These are phyloP conservation scores for Augochlora pura DNA, from an alignment of 1,140 invertebrate species.

Conservation along the genomic window DNA sequence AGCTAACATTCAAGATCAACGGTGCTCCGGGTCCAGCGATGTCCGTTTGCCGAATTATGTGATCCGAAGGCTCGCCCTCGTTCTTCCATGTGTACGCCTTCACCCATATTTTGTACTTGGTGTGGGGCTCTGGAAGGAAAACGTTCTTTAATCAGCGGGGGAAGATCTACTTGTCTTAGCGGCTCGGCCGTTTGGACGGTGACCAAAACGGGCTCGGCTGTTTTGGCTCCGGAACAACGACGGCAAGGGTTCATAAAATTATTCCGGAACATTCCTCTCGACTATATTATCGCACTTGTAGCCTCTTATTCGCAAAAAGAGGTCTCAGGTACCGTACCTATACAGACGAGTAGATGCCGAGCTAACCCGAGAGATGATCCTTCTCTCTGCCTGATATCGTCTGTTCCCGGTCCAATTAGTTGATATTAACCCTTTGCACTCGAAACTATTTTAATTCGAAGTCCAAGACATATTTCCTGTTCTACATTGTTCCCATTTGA, in stretches of 20 bases:
- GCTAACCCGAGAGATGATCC: background rate
- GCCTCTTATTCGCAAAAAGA: too few species aligned
- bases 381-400: too few species aligned
- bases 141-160: background rate
- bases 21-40: conserved; percentile 90
- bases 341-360: background rate
- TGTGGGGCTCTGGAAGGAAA: conserved; percentile 86
- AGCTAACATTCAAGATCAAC: conserved; percentile 89
- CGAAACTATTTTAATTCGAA: too few species aligned
- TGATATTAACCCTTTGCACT: too few species aligned
- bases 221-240: background rate
- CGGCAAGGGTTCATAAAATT: background rate
- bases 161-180: background rate
- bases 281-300: background rate
- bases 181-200: background rate
- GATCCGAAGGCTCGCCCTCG: conserved; percentile 87
- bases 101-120: conserved; percentile 92
- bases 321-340: too few species aligned
- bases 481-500: too few species aligned
- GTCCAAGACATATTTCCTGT: too few species aligned
- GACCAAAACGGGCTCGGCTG: background rate
- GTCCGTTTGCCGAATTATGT: conserved; percentile 88
- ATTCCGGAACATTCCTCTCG: background rate
- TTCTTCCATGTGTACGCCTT: conserved; percentile 88
- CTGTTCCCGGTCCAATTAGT: too few species aligned